phyloP scores from a whole-genome alignment of 2,113 vertebrate species.

The Sceloporus tristichus region DNA sequence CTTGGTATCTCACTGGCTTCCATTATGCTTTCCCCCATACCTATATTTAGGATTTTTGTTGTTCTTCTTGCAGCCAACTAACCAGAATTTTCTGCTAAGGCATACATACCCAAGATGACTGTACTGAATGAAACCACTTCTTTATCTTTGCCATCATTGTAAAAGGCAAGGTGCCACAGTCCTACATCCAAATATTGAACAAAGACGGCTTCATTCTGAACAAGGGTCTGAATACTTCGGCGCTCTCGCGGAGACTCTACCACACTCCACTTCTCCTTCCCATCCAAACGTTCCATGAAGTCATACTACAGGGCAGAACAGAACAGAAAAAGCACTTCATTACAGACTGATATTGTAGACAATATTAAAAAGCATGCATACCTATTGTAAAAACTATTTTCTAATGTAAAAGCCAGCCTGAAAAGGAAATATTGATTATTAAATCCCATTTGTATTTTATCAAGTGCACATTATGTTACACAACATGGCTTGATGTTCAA shows the following conservation, averaged over 20 bases:
- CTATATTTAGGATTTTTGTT: conserved; percentile 67
- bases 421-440: background rate
- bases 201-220: conserved; percentile 96
- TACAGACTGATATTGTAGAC: background rate
- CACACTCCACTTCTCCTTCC: conserved; percentile 99
- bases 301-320: conserved; percentile 84
- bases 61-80: background rate
- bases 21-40: conserved; percentile 69
- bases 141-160: conserved; percentile 96
- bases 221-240: conserved; percentile 95
- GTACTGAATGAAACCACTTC: conserved; percentile 96
- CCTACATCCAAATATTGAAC: conserved; percentile 96
- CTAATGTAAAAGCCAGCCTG: too few species aligned
- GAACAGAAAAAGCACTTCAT: background rate
- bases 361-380: background rate
- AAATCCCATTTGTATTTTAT: background rate
- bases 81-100: background rate
- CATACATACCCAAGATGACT: conserved; percentile 88
- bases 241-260: conserved; percentile 94
- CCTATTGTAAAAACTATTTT: background rate
- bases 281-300: conserved; percentile 98
- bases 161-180: conserved; percentile 97
- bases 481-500: background rate
- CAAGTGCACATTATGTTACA: background rate
- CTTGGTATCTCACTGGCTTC: conserved; percentile 41